Evolutionary conservation across 2,888 invertebrate species (phyloP), one percentile per base, ranked within the genome.

Genomic region (Rotaria macrura): DNA sequence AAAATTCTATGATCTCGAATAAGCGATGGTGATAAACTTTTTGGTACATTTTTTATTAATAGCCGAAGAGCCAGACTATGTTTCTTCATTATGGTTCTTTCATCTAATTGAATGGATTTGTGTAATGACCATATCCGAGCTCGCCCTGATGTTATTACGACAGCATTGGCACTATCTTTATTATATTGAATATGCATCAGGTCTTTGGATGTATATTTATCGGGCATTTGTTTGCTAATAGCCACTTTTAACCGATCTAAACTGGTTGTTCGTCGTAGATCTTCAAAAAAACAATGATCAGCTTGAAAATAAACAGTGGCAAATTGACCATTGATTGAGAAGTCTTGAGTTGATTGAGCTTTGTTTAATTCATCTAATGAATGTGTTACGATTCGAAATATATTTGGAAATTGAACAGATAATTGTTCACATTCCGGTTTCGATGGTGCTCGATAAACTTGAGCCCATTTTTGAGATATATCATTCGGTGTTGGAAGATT

Each of bases 271-370:
- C 79, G 40, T 43, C 43, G 43, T 79, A 79, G n/a, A 79, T 79
- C 79, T 79, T 79, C 79, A 43, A 43, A 79, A 14, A 79, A 79
- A 23, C 43, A 25, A 40, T 43, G 43, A 25, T 79, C 79, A 40
- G 79, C 79, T n/a, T 43, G 79, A 43, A 43, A 79, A 43, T 79
- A 79, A 43, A 79, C 79, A 20, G 12, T 79, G 43, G 79, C 79
- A 20, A 43, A 20, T 10, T 25, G 25, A n/a, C n/a, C n/a, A 79
- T 43, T 40, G 43, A 79, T 43, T 14, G n/a, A 25, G 43, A 79
- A 43, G 1, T 43, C 79, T 43, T 2, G 43, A 7, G 20, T n/a
- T 38, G 79, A 43, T n/a, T n/a, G 25, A 2, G 79, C 25, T 17
- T 1, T 1, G 14, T 43, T 25, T n/a, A 79, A 14, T 79, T 79